Percentiles rank a stretch among this genome's conserved stretches.
Evolutionary conservation across 2,888 invertebrate genomes (phyloP).

Genomic region (Argynnis bischoffii): DNA sequence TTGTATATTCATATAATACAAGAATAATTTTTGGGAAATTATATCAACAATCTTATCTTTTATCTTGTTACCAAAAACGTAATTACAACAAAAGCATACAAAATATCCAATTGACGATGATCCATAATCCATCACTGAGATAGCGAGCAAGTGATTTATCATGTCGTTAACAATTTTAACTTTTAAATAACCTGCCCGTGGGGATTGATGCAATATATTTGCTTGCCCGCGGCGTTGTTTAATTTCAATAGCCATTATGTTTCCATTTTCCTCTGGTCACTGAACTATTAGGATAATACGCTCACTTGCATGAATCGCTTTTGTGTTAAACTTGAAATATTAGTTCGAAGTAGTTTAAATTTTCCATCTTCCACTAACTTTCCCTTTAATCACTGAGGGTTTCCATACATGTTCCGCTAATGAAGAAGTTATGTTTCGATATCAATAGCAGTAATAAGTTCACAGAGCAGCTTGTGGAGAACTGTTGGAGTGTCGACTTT

Average conservation of each 20-base stretch:
- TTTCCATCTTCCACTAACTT: too few relatives aligned
- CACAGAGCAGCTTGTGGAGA: too few relatives aligned
- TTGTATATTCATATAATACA: too few relatives aligned
- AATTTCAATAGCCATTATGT: slow-evolving; percentile 23
- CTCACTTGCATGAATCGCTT: slow-evolving; percentile 2
- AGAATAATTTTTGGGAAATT: too few relatives aligned
- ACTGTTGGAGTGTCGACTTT: too few relatives aligned
- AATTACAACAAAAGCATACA: background rate
- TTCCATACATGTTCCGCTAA: too few relatives aligned
- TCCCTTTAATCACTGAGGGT: too few relatives aligned
- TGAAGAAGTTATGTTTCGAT: too few relatives aligned
- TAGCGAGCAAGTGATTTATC: slow-evolving; percentile 64
- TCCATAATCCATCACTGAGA: slow-evolving; percentile 67
- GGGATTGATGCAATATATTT: slow-evolving; percentile 27
- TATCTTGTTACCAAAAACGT: too few relatives aligned
- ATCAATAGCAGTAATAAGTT: too few relatives aligned
- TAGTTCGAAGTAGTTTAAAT: too few relatives aligned
- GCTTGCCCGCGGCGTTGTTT: slow-evolving; percentile 17
- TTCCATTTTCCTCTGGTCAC: slow-evolving; percentile 20
- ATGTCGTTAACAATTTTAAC: slow-evolving; percentile 57
- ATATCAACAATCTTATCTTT: too few relatives aligned
- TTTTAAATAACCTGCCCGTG: slow-evolving; percentile 51
- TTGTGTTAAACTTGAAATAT: background rate
- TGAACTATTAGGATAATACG: slow-evolving; percentile 22
- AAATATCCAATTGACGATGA: slow-evolving; percentile 18